Conservation (phyloP, 2,888 invertebrate genomes). For the Cremastinae sp. region DNA sequence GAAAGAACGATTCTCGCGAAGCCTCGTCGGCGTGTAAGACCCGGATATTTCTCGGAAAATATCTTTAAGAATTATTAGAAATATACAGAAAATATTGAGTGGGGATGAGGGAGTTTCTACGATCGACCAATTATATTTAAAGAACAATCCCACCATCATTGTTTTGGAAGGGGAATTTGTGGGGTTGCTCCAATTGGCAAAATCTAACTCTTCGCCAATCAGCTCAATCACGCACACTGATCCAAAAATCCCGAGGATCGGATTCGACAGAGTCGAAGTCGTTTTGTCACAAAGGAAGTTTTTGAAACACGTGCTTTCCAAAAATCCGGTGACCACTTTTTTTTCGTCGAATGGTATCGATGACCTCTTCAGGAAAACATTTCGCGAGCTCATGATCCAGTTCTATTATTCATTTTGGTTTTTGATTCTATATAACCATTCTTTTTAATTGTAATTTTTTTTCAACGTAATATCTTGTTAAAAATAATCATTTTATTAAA, state of each 20-base stretch:
- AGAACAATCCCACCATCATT: background rate
- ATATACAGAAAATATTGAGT: constrained; percentile 1
- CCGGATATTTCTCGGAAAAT: constrained; percentile 51
- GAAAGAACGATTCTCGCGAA: constrained; percentile 43
- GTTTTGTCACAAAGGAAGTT: constrained; percentile 21
- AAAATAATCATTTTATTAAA: no score
- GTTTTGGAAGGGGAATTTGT: no score
- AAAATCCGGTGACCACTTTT: constrained; percentile 15
- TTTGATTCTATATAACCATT: background rate
- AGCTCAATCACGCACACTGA: background rate
- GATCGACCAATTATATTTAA: constrained; percentile 29
- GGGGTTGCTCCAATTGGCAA: no score
- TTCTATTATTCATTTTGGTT: constrained; percentile 1
- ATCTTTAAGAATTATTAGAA: constrained; percentile 31
- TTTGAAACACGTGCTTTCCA: constrained; percentile 54
- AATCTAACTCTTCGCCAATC: no score
- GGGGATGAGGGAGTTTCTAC: background rate
- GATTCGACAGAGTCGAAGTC: background rate
- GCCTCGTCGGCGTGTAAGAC: constrained; percentile 45
- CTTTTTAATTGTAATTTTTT: background rate
- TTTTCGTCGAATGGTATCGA: constrained; percentile 47
- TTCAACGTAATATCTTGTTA: no score
- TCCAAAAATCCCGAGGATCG: background rate
- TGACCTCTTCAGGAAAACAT: constrained; percentile 56
- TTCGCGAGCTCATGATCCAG: constrained; percentile 37